Conservation (phyloP, 2,888 invertebrate genomes). For the Spilosoma lubricipeda region DNA sequence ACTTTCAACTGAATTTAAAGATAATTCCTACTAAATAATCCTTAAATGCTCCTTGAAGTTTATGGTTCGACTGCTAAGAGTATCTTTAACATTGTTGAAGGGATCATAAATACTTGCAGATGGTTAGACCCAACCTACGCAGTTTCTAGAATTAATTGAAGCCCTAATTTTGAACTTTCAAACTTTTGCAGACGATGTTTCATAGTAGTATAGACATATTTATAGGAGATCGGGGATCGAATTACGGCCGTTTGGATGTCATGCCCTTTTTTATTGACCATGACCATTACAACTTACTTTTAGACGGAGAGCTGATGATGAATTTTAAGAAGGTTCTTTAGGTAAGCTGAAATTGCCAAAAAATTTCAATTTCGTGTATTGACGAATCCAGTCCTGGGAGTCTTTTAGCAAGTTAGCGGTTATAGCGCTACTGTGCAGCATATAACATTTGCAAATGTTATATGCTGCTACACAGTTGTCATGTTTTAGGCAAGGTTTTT, state of each 20-base stretch:
- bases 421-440: too few relatives aligned
- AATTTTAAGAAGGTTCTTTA: too few relatives aligned
- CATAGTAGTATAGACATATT: neutral
- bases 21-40: constrained; percentile 29
- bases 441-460: too few relatives aligned
- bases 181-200: neutral
- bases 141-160: neutral
- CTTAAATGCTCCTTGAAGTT: constrained; percentile 23
- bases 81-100: constrained; percentile 27
- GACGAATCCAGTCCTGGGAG: too few relatives aligned
- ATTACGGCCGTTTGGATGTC: neutral
- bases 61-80: constrained; percentile 28
- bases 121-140: constrained; percentile 6
- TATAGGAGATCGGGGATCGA: neutral
- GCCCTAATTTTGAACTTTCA: neutral
- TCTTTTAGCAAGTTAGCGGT: too few relatives aligned
- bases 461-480: too few relatives aligned
- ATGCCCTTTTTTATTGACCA: too few relatives aligned
- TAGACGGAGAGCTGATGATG: too few relatives aligned
- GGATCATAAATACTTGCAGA: constrained; percentile 14
- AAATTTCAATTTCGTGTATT: too few relatives aligned
- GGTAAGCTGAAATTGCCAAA: too few relatives aligned
- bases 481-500: too few relatives aligned
- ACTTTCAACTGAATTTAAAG: constrained; percentile 2
- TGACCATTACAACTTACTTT: too few relatives aligned